These are phyloP conservation scores for Epinotia demarniana DNA, from an alignment of 2,888 invertebrate species.

Conservation along the genomic window DNA sequence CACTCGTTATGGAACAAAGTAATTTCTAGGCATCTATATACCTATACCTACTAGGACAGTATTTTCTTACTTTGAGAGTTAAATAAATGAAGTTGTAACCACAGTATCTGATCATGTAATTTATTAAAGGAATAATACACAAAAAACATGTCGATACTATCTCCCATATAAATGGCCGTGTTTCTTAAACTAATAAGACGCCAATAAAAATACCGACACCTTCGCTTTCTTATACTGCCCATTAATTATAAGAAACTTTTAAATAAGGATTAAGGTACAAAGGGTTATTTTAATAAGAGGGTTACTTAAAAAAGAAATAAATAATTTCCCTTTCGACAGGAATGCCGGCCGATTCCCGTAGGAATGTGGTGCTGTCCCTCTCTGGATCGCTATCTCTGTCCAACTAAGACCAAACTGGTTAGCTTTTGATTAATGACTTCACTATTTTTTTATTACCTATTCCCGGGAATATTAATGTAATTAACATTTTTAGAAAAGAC, in stretches of 20 bases:
- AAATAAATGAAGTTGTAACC: conserved; percentile 30
- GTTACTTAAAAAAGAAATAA: conserved; percentile 58
- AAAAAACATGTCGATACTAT: conserved; percentile 32
- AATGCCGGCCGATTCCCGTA: conserved; percentile 66
- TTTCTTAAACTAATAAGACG: conserved; percentile 47
- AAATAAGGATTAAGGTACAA: conserved; percentile 63
- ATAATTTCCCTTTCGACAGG: conserved; percentile 73
- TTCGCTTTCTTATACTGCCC: conserved; percentile 48
- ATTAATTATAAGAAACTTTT: conserved; percentile 60
- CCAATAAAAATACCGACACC: conserved; percentile 55
- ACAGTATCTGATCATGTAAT: conserved; percentile 27
- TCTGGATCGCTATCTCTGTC: conserved; percentile 59
- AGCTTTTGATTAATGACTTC: conserved; percentile 73
- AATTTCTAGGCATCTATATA: no score
- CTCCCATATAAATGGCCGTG: conserved; percentile 31
- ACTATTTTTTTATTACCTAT: conserved; percentile 58
- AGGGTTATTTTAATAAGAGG: conserved; percentile 61
- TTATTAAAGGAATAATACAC: conserved; percentile 23
- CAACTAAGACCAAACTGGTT: conserved; percentile 66
- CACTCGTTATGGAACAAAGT: neutral
- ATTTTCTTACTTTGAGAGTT: conserved; percentile 10
- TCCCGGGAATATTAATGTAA: conserved; percentile 64
- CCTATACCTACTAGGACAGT: neutral
- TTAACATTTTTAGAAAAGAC: conserved; percentile 57
- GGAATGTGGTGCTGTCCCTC: conserved; percentile 74